Evolutionary conservation across 37 sponge, comb jelly and placozoan genomes (phyloP).

Genomic region (Beroe forskalii): DNA sequence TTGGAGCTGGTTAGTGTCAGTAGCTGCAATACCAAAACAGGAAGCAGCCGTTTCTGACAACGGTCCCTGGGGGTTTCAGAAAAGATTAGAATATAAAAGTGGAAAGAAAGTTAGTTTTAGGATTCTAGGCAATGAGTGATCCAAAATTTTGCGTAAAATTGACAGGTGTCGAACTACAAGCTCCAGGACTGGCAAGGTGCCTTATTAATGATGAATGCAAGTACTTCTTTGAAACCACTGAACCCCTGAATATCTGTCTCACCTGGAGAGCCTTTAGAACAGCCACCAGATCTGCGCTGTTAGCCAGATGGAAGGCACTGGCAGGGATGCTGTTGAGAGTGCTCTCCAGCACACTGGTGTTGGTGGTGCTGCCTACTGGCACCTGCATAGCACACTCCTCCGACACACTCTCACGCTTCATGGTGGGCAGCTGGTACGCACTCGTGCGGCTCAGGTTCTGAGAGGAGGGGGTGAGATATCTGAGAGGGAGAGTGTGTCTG

Average conservation of each 20-base stretch:
- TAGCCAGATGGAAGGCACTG: conserved; percentile 58
- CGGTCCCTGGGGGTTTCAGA: conserved; percentile 12
- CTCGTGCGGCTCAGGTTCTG: conserved; percentile 28
- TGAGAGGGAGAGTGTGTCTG: no score
- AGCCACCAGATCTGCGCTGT: conserved; percentile 46
- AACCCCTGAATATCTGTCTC: no score
- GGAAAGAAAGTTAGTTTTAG: no score
- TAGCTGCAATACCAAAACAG: not conserved
- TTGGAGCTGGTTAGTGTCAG: not conserved
- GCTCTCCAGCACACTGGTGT: not conserved
- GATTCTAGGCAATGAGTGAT: no score
- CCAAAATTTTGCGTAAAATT: no score
- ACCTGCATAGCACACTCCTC: conserved; percentile 61
- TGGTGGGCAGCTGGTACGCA: conserved; percentile 59
- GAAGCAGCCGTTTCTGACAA: conserved; percentile 22
- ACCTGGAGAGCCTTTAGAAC: conserved; percentile 64
- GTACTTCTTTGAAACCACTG: no score
- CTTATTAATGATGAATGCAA: no score
- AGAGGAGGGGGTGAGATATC: not conserved
- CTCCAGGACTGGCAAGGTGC: no score
- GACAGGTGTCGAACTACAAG: no score
- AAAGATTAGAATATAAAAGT: no score
- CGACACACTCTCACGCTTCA: conserved; percentile 9
- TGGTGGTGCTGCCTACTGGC: conserved; percentile 32
- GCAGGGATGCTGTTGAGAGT: not conserved